These are phyloP conservation scores for Drosophila jambulina DNA, from an alignment of 1,140 invertebrate genomes.

Conservation along the genomic window DNA sequence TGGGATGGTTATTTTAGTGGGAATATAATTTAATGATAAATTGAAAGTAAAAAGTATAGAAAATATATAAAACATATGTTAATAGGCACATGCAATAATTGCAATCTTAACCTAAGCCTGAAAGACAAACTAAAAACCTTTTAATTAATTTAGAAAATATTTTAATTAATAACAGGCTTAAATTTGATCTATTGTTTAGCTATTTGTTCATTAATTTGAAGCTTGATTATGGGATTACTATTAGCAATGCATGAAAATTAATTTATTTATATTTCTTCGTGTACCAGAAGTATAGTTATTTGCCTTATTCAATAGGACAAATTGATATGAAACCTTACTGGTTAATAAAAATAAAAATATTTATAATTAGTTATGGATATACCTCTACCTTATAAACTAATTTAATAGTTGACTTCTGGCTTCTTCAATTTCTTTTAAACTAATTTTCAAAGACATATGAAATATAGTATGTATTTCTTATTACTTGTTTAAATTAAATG, in stretches of 20 bases:
- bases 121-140: not conserved
- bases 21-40: not conserved
- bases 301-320: not conserved
- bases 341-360: too few relatives aligned
- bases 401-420: not conserved
- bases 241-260: not conserved
- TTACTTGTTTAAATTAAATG: not conserved
- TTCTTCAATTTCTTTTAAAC: not conserved
- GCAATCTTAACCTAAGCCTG: not conserved
- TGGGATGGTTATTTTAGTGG: too few relatives aligned
- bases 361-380: not conserved
- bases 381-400: not conserved
- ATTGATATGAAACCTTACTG: not conserved
- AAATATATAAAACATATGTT: not conserved
- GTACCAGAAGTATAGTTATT: accelerated
- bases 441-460: not conserved
- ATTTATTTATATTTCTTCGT: not conserved
- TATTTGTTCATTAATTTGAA: not conserved
- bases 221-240: not conserved
- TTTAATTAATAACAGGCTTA: not conserved
- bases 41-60: not conserved
- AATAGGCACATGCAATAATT: not conserved
- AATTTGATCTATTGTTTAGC: not conserved
- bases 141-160: not conserved
- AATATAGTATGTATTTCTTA: not conserved